Conservation (phyloP, 2,888 invertebrate species). For the Acronicta alni region DNA sequence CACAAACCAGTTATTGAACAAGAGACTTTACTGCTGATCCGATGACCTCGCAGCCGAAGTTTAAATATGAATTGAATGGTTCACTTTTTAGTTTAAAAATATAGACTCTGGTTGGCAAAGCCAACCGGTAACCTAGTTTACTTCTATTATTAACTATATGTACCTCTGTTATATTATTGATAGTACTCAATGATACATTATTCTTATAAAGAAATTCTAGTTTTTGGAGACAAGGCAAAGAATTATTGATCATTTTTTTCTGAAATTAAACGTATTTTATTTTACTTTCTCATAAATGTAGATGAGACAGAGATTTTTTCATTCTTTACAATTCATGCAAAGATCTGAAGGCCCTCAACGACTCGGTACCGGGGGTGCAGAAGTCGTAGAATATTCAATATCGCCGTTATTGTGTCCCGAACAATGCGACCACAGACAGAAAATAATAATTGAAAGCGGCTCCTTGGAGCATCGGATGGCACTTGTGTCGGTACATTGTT, state of each 20-base stretch:
- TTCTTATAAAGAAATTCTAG: no score
- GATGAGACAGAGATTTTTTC: not conserved
- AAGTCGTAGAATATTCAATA: slow-evolving; percentile 54
- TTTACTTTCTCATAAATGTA: not conserved
- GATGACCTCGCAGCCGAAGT: slow-evolving; percentile 20
- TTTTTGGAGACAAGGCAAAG: no score
- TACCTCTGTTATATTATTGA: no score
- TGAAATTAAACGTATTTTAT: no score
- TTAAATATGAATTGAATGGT: slow-evolving; percentile 1
- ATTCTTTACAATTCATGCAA: slow-evolving; percentile 15
- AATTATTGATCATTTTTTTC: no score
- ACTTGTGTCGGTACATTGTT: slow-evolving; percentile 52
- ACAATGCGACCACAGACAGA: slow-evolving; percentile 52
- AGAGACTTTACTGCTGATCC: slow-evolving; percentile 26
- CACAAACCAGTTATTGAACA: slow-evolving; percentile 49
- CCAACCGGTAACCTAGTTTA: no score
- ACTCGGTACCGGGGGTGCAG: slow-evolving; percentile 29
- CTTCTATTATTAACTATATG: no score
- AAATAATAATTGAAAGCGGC: slow-evolving; percentile 57
- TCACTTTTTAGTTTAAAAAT: no score
- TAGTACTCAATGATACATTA: no score
- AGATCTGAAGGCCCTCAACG: slow-evolving; percentile 1
- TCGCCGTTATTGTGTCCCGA: slow-evolving; percentile 49
- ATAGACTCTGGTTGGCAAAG: no score
- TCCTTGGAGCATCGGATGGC: slow-evolving; percentile 47